phyloP scores from a whole-genome alignment of 2,797 vertebrate species.

The Pyrocephalus nanus region DNA sequence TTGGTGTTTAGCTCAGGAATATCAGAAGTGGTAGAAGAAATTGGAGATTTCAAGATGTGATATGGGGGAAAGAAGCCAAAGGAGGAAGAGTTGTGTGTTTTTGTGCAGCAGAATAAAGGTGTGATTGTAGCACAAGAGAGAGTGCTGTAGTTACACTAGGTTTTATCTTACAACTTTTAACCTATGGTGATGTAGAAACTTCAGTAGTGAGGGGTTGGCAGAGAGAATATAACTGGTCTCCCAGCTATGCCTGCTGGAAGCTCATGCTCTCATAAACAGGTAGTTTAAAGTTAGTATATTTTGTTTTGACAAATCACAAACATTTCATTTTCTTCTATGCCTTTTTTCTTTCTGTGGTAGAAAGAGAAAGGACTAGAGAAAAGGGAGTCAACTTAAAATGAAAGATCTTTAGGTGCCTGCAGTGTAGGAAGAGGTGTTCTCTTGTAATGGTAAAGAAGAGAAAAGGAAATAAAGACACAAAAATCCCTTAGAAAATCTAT shows the following conservation, averaged over 20 bases:
- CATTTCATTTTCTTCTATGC: accelerated
- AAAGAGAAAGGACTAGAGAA: background rate
- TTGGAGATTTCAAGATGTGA: background rate
- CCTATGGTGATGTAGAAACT: background rate
- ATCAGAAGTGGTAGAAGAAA: background rate
- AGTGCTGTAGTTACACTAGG: background rate
- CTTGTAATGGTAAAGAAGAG: background rate
- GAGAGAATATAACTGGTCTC: background rate
- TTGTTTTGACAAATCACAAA: background rate
- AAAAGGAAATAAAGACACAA: background rate
- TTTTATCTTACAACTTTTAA: background rate
- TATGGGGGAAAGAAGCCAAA: background rate
- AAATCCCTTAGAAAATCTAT: background rate
- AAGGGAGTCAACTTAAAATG: background rate
- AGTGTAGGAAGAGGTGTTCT: background rate
- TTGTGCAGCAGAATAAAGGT: background rate
- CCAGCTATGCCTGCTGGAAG: background rate
- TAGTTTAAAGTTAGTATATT: background rate
- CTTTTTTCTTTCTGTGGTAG: background rate
- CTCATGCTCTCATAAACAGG: background rate
- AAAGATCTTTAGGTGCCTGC: background rate
- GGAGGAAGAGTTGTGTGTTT: background rate
- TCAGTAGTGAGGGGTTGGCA: background rate
- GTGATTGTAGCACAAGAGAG: background rate
- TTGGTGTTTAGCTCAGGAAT: background rate